Base-by-base conservation (phyloP, 2,888 invertebrate species). In the Boloria euphrosyne region DNA sequence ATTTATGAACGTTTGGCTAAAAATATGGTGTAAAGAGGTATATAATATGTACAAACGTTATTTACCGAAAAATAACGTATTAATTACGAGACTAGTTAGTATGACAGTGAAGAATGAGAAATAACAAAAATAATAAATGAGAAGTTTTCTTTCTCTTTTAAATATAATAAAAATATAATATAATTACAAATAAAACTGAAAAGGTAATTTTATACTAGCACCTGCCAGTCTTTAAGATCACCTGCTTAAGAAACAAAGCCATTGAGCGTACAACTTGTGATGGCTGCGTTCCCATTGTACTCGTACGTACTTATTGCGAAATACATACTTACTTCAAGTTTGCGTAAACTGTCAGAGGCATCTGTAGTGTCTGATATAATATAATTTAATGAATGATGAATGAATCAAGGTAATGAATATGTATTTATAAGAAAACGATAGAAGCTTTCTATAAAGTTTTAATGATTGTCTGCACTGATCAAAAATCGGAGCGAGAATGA, bases 211-310 rank as follows among this genome's bases (percentile, higher is more conserved):
- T 78, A 78, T 78, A 78, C 78, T 78, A 50, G 74, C 89, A 90
- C 87, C 89, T 90, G 90, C 85, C 70, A 59, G 62, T 52, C 67
- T 67, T 71, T 73, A 75, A 78, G 79, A 82, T 87, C 90, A 90
- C 90, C 90, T 90, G 90, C 83, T 66, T 66, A 66, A 70, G 68
- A 70, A 59, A 70, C 70, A 70, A 70, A 70, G 70, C 67, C 53
- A 65, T 65, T 62, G 53, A 58, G 61, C 58, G 62, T 66, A 63
- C 63, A 58, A 68, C 68, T 70, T 64, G 57, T 62, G 55, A 62
- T 50, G 57, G 49, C 50, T 13, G 22, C 38, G 69, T 72, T 53
- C 68, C 69, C 75, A 73, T 65, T 69, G 67, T 63, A 7, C 50
- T 57, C n/a, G 18, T 44, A n/a, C 57, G 18, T 10, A 22, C 46